phyloP scores from a whole-genome alignment of 2,888 invertebrate genomes.

The Zaprionus obscuricornis region DNA sequence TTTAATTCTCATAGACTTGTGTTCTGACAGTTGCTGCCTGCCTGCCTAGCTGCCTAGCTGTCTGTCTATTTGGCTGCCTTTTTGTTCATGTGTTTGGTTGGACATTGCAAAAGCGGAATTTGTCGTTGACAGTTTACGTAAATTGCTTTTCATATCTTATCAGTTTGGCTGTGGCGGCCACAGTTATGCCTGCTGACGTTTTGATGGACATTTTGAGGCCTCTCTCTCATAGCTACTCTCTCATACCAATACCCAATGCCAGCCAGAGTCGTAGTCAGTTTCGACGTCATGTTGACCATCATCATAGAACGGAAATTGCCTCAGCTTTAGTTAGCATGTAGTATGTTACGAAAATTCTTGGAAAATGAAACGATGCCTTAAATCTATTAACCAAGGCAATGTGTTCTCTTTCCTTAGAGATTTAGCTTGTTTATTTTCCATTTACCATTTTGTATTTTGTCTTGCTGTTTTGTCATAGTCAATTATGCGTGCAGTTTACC shows the following conservation, averaged over 20 bases:
- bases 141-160: slow-evolving; percentile 74
- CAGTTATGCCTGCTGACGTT: slow-evolving; percentile 63
- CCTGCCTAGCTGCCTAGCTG: neutral
- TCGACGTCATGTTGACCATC: slow-evolving; percentile 11
- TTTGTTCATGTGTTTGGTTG: neutral
- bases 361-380: too few species aligned
- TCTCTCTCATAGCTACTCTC: slow-evolving; percentile 1
- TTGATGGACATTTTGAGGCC: slow-evolving; percentile 67
- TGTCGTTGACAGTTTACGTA: slow-evolving; percentile 74
- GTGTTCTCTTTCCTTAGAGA: too few species aligned
- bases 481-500: slow-evolving; percentile 43
- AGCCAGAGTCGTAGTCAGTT: neutral
- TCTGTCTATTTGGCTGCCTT: neutral
- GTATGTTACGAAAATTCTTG: neutral
- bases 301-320: slow-evolving; percentile 58
- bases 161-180: slow-evolving; percentile 37
- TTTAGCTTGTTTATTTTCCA: too few species aligned
- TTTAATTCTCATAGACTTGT: slow-evolving; percentile 41
- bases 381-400: slow-evolving; percentile 33
- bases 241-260: neutral
- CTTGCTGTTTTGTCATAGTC: slow-evolving; percentile 23
- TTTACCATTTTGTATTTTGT: too few species aligned
- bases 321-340: too few species aligned
- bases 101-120: slow-evolving; percentile 49
- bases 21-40: too few species aligned